A percentile compares a stretch with the other conserved stretches of the same genome.
These are phyloP conservation scores for Temnothorax curvispinosus DNA, from an alignment of 1,140 invertebrate species.

Conservation along the genomic window DNA sequence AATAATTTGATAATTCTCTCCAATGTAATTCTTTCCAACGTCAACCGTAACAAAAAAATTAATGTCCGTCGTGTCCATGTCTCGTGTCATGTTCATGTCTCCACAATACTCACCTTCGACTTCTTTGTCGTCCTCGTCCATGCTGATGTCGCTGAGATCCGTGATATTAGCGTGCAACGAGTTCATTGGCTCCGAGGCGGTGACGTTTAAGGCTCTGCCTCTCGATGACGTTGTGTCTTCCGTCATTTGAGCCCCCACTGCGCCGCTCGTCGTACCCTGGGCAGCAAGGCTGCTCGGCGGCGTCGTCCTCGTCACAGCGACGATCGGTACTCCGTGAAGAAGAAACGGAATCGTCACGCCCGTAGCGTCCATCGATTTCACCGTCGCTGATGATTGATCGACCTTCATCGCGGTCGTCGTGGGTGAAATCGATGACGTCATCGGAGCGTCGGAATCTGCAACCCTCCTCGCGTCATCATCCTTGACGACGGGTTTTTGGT, in stretches of 20 bases:
- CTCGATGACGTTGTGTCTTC: conserved; percentile 62
- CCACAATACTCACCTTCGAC: conserved; percentile 78
- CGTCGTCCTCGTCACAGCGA: not conserved
- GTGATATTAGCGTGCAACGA: conserved; percentile 83
- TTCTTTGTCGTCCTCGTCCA: conserved; percentile 88
- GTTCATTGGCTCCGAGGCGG: conserved; percentile 81
- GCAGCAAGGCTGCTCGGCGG: not conserved
- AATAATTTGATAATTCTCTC: not conserved
- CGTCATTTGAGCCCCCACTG: not conserved
- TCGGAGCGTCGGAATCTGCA: not conserved
- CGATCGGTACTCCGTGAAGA: conserved; percentile 73
- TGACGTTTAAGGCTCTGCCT: conserved; percentile 81
- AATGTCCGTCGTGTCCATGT: no score
- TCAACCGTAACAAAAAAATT: not conserved
- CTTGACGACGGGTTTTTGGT: conserved; percentile 76
- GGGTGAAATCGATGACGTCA: conserved; percentile 46
- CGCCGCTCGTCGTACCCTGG: not conserved
- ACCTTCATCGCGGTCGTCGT: conserved; percentile 42
- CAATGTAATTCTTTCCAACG: not conserved
- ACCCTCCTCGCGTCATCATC: conserved; percentile 61
- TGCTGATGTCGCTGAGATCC: conserved; percentile 89
- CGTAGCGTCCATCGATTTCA: conserved; percentile 29
- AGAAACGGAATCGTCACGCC: conserved; percentile 65
- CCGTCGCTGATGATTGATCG: conserved; percentile 29
- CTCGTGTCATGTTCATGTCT: not conserved